phyloP scores from a whole-genome alignment of 23 tunicate species.

The Clavelina lepadiformis region DNA sequence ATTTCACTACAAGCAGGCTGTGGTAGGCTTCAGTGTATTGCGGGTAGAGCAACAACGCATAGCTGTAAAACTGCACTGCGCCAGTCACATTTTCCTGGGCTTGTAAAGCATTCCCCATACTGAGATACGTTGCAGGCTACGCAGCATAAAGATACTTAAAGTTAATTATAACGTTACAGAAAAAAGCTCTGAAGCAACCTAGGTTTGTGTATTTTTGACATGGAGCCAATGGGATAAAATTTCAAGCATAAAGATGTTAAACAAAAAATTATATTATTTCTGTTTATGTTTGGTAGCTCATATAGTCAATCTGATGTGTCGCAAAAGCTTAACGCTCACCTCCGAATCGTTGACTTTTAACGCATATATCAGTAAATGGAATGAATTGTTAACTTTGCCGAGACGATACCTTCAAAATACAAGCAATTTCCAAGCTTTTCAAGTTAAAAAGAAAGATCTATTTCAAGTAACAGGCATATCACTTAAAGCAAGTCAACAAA shows the following conservation, averaged over 20 bases:
- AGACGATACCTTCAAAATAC: slow-evolving; percentile 56
- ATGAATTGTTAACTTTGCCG: slow-evolving; percentile 60
- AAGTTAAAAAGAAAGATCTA: not conserved
- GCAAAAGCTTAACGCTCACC: no score
- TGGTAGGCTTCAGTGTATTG: slow-evolving; percentile 67
- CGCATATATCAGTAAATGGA: slow-evolving; percentile 57
- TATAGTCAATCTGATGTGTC: no score
- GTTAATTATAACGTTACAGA: no score
- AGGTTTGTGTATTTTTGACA: no score
- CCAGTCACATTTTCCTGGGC: slow-evolving; percentile 77
- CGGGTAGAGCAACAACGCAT: slow-evolving; percentile 73
- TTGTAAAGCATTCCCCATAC: slow-evolving; percentile 78
- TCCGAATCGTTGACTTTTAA: slow-evolving; percentile 73
- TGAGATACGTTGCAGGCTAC: slow-evolving; percentile 82
- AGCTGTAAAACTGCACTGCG: slow-evolving; percentile 73
- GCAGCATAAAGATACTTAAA: not conserved
- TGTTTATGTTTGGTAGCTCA: no score
- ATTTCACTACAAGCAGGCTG: slow-evolving; percentile 58
- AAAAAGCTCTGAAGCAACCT: no score
- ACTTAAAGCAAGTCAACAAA: not conserved
- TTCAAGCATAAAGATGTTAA: no score
- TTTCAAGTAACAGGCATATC: no score
- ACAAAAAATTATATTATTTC: no score
- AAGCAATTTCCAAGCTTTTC: not conserved
- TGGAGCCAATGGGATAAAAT: no score